Conservation (phyloP, 1,140 invertebrate species). For the Episyrphus balteatus region DNA sequence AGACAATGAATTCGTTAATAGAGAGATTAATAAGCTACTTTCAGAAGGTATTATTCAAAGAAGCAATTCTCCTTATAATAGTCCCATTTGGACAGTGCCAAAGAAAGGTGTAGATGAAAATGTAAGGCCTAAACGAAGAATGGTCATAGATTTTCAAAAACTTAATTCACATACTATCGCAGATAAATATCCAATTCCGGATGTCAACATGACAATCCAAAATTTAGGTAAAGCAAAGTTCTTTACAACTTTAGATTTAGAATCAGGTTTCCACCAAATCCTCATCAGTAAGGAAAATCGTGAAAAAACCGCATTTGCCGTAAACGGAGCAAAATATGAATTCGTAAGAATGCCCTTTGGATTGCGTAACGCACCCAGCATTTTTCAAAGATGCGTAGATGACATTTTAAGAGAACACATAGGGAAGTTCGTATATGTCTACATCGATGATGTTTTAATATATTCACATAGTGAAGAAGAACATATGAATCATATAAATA, state of each 20-base stretch:
- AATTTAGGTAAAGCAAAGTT: background rate
- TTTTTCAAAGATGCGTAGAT: too few species aligned
- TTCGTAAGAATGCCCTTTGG: background rate
- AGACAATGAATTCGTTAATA: background rate
- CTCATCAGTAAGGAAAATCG: background rate
- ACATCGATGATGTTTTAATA: background rate
- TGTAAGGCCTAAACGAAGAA: constrained; percentile 1
- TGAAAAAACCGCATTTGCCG: background rate
- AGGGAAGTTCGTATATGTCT: background rate
- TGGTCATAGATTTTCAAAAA: constrained; percentile 3
- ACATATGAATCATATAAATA: background rate
- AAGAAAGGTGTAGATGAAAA: constrained; percentile 4
- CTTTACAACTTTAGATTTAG: background rate
- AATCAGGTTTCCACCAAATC: too few species aligned
- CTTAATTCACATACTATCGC: background rate
- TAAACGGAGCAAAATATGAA: background rate
- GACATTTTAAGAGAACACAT: background rate
- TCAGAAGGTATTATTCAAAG: background rate
- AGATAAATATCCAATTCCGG: background rate
- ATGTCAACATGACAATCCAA: background rate
- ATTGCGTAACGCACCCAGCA: background rate
- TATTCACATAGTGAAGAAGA: background rate
- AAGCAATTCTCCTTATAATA: constrained; percentile 2
- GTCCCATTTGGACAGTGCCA: constrained; percentile 4
- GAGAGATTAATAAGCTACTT: background rate